A percentile compares a stretch with the other conserved stretches of the same genome.
These are phyloP conservation scores for Drosophila neocordata DNA, from an alignment of 1,140 invertebrate genomes.

Conservation along the genomic window DNA sequence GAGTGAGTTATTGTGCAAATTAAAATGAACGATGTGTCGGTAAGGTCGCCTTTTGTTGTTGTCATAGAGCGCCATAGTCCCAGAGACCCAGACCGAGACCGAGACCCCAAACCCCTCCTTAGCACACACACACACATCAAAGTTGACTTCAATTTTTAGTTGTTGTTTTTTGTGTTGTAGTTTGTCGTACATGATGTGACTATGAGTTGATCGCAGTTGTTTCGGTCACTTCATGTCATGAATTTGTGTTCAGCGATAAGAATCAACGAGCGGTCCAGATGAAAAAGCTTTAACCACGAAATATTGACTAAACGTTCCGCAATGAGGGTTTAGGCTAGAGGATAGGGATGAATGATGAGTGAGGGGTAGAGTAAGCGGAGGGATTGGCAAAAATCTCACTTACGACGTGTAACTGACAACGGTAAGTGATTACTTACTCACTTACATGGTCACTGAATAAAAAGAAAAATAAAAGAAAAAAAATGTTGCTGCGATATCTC, in stretches of 20 bases:
- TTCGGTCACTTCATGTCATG: slow-evolving; percentile 16
- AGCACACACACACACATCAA: slow-evolving; percentile 12
- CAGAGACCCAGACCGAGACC: slow-evolving; percentile 28
- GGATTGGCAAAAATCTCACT: not conserved
- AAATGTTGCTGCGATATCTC: not conserved
- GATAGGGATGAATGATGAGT: not conserved
- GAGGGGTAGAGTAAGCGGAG: too few species aligned
- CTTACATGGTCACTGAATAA: slow-evolving; percentile 13
- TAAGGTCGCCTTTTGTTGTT: slow-evolving; percentile 69
- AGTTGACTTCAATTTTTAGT: slow-evolving; percentile 12
- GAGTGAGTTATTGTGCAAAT: slow-evolving; percentile 57
- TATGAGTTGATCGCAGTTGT: slow-evolving; percentile 18
- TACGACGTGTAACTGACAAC: slow-evolving; percentile 21
- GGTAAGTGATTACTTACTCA: slow-evolving; percentile 20
- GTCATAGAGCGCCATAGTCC: slow-evolving; percentile 43
- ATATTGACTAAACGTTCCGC: slow-evolving; percentile 23
- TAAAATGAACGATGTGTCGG: slow-evolving; percentile 82
- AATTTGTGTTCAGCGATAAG: slow-evolving; percentile 21
- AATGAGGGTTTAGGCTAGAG: not conserved
- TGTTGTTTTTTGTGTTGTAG: not conserved
- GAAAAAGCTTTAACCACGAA: slow-evolving; percentile 24
- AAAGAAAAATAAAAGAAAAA: too few species aligned
- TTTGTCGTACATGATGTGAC: slow-evolving; percentile 26
- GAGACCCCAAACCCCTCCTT: slow-evolving; percentile 7
- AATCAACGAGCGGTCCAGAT: slow-evolving; percentile 24